A percentile compares a stretch with the other conserved stretches of the same genome.
Evolutionary conservation across 2,888 invertebrate genomes (phyloP).

Genomic region (Mimachlamys varia): DNA sequence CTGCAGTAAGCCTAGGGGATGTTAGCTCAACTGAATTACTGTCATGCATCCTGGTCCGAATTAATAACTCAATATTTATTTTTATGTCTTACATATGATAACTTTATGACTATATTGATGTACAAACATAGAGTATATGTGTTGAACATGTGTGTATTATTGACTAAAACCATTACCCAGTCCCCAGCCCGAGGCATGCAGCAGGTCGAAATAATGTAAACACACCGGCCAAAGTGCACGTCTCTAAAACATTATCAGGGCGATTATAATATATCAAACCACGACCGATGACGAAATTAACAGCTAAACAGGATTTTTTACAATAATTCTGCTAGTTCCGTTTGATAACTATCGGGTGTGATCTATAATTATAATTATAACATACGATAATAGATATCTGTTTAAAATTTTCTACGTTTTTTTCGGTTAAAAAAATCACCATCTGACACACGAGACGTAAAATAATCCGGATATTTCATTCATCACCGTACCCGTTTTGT

Average conservation of each 20-base stretch:
- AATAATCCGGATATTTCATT: neutral
- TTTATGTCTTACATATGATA: neutral
- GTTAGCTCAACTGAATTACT: too few species aligned
- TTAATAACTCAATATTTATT: neutral
- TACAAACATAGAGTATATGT: neutral
- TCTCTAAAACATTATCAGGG: neutral
- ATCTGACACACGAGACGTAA: neutral
- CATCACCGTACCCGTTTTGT: neutral
- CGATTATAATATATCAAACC: neutral
- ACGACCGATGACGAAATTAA: neutral
- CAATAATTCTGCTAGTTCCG: too few species aligned
- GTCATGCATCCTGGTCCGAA: neutral
- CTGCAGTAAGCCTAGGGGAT: too few species aligned
- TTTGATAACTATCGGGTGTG: neutral
- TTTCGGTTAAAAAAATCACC: neutral
- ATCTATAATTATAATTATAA: neutral
- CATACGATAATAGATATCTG: neutral
- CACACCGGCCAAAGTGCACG: neutral
- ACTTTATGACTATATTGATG: neutral
- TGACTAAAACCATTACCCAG: slow-evolving; percentile 1
- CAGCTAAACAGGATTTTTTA: neutral
- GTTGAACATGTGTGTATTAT: neutral
- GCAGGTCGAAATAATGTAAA: slow-evolving; percentile 24
- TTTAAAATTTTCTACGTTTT: neutral
- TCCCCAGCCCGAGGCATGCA: neutral